Conservation (phyloP, 2,797 vertebrate species). For the Malurus leucopterus region DNA sequence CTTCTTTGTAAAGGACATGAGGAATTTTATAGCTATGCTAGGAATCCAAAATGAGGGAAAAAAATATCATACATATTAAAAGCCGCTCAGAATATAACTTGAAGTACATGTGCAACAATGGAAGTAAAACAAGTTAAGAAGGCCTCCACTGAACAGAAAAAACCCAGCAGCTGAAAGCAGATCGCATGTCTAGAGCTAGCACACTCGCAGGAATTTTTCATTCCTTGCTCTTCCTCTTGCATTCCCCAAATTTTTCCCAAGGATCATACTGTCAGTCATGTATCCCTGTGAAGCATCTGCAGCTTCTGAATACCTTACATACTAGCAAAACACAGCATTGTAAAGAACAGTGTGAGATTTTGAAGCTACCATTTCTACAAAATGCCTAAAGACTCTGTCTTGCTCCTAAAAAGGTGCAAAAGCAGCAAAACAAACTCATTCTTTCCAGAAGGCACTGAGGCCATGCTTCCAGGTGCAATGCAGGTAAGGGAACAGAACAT, state of each 20-base stretch:
- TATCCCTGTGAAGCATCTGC: not conserved
- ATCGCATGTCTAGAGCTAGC: not conserved
- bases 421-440: not conserved
- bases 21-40: not conserved
- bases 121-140: not conserved
- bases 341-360: not conserved
- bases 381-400: not conserved
- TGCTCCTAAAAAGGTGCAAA: not conserved
- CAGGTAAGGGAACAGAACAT: not conserved
- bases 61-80: not conserved
- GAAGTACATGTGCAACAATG: not conserved
- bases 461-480: not conserved
- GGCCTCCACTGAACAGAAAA: not conserved
- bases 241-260: not conserved
- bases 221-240: not conserved
- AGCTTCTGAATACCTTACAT: not conserved
- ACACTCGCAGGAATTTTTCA: not conserved
- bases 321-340: fast-evolving
- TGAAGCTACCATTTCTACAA: not conserved
- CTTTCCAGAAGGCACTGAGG: not conserved
- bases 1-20: not conserved
- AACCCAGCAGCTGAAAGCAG: not conserved
- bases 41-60: not conserved
- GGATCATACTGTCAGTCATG: not conserved
- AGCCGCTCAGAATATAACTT: not conserved